Percentiles rank a stretch among this genome's conserved stretches.
Conservation (phyloP, 2,797 vertebrate species). For the Lemur catta region DNA sequence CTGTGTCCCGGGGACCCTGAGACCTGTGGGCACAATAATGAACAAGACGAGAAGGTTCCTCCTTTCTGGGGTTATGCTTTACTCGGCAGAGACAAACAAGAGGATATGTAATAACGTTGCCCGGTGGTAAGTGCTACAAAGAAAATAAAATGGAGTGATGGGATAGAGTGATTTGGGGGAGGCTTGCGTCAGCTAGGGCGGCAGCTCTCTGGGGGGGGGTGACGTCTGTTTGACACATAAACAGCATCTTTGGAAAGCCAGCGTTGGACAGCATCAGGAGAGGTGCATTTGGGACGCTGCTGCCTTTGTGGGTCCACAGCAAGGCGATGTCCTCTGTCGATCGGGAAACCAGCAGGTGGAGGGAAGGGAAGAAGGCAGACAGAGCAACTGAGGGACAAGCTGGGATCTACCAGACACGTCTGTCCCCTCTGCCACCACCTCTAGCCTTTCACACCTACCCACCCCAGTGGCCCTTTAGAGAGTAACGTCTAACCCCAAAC, state of each 20-base stretch:
- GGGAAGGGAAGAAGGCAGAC: no score
- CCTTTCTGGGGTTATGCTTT: not conserved
- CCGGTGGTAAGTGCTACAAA: no score
- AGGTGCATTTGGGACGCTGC: not conserved
- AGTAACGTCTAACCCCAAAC: not conserved
- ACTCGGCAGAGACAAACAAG: not conserved
- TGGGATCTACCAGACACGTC: not conserved
- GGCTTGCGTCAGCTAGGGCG: not conserved
- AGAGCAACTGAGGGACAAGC: not conserved
- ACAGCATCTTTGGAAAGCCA: not conserved
- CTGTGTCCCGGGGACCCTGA: not conserved
- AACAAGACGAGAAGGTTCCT: not conserved
- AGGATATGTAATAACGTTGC: not conserved
- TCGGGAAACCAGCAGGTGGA: not conserved
- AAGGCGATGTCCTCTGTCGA: not conserved
- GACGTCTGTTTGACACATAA: not conserved
- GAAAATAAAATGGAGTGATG: accelerated
- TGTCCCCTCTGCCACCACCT: no score
- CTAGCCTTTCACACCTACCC: not conserved
- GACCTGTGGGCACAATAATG: not conserved
- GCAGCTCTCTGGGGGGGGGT: not conserved
- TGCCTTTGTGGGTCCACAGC: not conserved
- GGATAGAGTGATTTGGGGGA: not conserved
- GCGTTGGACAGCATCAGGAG: not conserved
- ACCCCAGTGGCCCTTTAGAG: not conserved